Base-by-base conservation (phyloP, 2,888 invertebrate species). In the Pachliopta kotzebuea region DNA sequence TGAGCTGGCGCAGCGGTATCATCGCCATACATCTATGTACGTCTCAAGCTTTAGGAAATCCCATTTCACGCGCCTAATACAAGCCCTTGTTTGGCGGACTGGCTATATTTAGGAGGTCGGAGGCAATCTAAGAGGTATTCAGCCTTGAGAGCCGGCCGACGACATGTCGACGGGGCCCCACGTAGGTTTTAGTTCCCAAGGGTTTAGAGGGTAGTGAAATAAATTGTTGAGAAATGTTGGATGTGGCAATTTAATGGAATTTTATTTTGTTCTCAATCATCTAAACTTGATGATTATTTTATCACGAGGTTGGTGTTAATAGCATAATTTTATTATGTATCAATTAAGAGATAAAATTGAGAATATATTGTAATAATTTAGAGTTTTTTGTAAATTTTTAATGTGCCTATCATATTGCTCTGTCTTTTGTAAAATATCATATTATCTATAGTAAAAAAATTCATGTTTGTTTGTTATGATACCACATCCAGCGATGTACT, bases 61-160 rank as follows among this genome's bases (percentile, higher is more conserved):
- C 81, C 77, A 83, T 83, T 84, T 81, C 78, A 79, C 78, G 79
- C 79, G 79, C 74, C 81, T 84, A 85, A 86, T 84, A 81, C 75
- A 80, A 76, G 78, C 82, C 80, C 86, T 87, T 88, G 87, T 86
- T 86, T 84, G 80, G 76, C 71, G 75, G 73, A 68, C 75, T 70
- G 76, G 82, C 85, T 89, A 88, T 88, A 87, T 89, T 86, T 87
- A 81, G 84, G 76, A 84, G 82, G 78, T 83, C 75, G 80, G 74
- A 78, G 85, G 81, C 87, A 89, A 91, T 90, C 90, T 89, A 84
- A 86, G 87, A 89, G 85, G 86, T 74, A 89, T 89, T 88, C 87
- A 88, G 86, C 73, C 81, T 83, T 82, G 76, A 71, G 72, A 72
- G 72, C 71, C 70, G 69, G 76, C 73, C 79, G 79, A 73, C 77